These are phyloP conservation scores for Chrysolina americana DNA, from an alignment of 2,888 invertebrate genomes.

Conservation along the genomic window DNA sequence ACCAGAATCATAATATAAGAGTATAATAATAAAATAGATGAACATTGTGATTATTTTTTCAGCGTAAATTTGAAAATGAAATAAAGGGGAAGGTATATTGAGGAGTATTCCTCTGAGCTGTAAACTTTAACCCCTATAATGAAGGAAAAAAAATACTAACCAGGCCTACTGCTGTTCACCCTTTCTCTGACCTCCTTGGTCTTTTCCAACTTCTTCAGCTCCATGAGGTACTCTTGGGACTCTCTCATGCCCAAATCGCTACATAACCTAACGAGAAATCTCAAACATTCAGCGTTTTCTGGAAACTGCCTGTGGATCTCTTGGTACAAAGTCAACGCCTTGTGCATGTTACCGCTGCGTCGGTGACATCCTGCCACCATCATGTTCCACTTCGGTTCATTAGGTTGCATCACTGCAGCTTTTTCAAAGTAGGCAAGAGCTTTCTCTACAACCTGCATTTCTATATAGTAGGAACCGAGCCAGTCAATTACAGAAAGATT, in stretches of 20 bases:
- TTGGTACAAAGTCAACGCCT: conserved; percentile 85
- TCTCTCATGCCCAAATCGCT: conserved; percentile 93
- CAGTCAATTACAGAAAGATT: conserved; percentile 87
- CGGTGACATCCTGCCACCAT: conserved; percentile 89
- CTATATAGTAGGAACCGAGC: conserved; percentile 91
- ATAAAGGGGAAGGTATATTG: too few species aligned
- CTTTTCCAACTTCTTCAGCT: conserved; percentile 81
- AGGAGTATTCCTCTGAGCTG: too few species aligned
- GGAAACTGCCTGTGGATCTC: conserved; percentile 79
- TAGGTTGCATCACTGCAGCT: conserved; percentile 83
- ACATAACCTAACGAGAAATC: conserved; percentile 89
- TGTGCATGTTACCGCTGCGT: conserved; percentile 79
- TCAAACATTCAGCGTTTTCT: conserved; percentile 93
- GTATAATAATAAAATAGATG: too few species aligned
- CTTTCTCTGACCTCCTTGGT: conserved; percentile 73
- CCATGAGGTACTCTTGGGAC: conserved; percentile 86
- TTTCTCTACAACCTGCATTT: conserved; percentile 90
- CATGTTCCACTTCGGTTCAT: conserved; percentile 87
- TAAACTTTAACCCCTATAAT: background rate
- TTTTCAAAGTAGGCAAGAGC: conserved; percentile 87
- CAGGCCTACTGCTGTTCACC: conserved; percentile 74
- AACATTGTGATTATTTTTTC: too few species aligned
- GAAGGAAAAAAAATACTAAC: conserved; percentile 55
- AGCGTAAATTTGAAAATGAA: too few species aligned
- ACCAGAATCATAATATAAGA: too few species aligned